Evolutionary conservation across 2,888 invertebrate species (phyloP), one percentile per base, ranked within the genome.

Genomic region (Helicoverpa assulta): DNA sequence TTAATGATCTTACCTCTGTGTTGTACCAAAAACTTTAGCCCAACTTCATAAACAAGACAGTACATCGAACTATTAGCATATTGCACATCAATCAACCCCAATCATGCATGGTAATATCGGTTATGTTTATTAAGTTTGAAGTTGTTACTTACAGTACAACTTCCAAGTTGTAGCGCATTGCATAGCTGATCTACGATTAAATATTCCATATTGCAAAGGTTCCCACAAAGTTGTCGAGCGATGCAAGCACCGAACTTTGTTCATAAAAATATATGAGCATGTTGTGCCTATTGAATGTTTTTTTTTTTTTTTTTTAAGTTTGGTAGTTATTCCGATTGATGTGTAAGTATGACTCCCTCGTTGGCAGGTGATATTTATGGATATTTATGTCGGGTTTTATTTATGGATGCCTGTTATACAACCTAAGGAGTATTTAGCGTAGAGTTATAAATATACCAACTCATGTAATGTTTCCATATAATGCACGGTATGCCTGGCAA

Each of bases 121-220:
- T 57, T 61, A 73, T 68, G 61, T 61, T 72, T 75, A 81, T 70
- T 65, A 74, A 78, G 68, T 80, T 78, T 61, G 60, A 63, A 81
- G 67, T 79, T 73, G 43, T 51, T 43, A 40, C 61, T 68, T 53
- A 59, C 58, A 62, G 58, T 76, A 65, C 43, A 71, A 68, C 26
- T 73, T 54, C 47, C 54, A 67, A 71, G 61, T 70, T 73, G 65
- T 63, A 67, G 60, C 69, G 65, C 73, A 81, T 64, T 76, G 71
- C 73, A 79, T 79, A 71, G 66, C 73, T 76, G 71, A 79, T 70
- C 61, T 59, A 21, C 65, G 63, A 76, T 73, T 79, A 73, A 76
- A 66, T 67, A 79, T 79, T 76, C 58, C 73, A 69, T 79, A 79
- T 72, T 76, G 76, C 76, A 63, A 78, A 65, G 72, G 69, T 76